Evolutionary conservation across 2,888 invertebrate genomes (phyloP).

Genomic region (Parnassius apollo): DNA sequence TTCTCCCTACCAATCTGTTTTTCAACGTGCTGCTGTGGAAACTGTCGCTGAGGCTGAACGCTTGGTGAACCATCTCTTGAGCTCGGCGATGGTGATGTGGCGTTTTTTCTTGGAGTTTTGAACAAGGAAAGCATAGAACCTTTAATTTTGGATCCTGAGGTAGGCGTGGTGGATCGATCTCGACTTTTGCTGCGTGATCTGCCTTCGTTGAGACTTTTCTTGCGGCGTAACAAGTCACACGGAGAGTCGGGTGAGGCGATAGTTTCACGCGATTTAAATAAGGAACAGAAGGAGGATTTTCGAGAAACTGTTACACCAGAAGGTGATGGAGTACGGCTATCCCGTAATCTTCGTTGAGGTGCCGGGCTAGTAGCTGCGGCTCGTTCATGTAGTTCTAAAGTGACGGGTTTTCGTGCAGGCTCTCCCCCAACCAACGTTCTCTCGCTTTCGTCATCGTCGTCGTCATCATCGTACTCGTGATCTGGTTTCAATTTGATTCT

Average conservation of each 20-base stretch:
- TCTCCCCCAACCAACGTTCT: conserved; percentile 42
- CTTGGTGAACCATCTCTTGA: conserved; percentile 62
- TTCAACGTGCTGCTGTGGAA: conserved; percentile 51
- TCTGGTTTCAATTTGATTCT: conserved; percentile 88
- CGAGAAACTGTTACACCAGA: conserved; percentile 83
- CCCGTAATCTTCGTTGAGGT: conserved; percentile 40
- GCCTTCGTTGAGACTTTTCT: conserved; percentile 67
- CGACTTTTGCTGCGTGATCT: conserved; percentile 85
- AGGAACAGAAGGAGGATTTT: conserved; percentile 90
- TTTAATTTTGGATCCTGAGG: conserved; percentile 79
- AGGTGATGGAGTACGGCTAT: conserved; percentile 84
- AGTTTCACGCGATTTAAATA: conserved; percentile 87
- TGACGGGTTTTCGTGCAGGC: conserved; percentile 80
- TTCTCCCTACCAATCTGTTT: conserved; percentile 48
- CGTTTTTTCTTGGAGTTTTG: conserved; percentile 75
- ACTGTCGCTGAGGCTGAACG: conserved; percentile 46
- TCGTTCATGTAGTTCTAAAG: conserved; percentile 72
- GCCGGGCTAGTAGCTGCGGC: conserved; percentile 52
- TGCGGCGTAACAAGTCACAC: conserved; percentile 65
- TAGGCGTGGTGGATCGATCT: conserved; percentile 82
- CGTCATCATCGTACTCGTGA: conserved; percentile 83
- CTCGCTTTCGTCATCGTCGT: conserved; percentile 45
- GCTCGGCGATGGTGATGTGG: conserved; percentile 57
- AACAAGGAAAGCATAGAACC: conserved; percentile 85
- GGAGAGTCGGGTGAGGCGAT: conserved; percentile 84